Conservation (phyloP, 2,113 vertebrate genomes). For the Ammospiza nelsoni region DNA sequence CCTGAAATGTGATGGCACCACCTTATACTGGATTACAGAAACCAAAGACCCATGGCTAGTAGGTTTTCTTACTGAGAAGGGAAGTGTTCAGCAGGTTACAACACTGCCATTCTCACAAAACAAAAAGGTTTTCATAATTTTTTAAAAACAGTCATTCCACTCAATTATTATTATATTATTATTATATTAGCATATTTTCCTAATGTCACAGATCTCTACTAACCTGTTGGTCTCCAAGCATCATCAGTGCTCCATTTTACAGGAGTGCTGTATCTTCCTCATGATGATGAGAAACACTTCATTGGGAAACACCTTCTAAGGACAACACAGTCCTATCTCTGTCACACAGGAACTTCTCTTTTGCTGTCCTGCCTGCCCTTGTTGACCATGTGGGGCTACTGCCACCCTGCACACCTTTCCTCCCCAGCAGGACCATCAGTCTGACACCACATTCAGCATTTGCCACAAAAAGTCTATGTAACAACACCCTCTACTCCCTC, state of each 20-base stretch:
- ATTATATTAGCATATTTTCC: background rate
- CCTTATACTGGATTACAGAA: background rate
- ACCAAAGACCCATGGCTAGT: background rate
- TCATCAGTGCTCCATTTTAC: background rate
- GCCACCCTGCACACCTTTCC: background rate
- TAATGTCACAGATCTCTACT: background rate
- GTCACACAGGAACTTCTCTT: background rate
- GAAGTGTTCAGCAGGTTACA: background rate
- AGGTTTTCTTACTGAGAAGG: background rate
- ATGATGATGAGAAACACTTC: background rate
- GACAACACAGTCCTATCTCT: background rate
- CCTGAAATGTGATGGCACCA: background rate
- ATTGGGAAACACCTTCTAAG: background rate
- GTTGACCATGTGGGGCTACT: background rate
- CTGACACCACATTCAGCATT: background rate
- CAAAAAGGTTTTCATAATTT: rapidly evolving
- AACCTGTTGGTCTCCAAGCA: background rate
- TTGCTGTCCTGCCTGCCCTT: background rate
- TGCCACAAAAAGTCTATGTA: background rate
- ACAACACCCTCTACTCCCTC: background rate
- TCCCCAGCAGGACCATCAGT: background rate
- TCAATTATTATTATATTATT: background rate
- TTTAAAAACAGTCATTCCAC: background rate
- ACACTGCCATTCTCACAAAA: background rate
- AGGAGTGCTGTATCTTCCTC: background rate